Percentiles rank a stretch among this genome's conserved stretches.
Evolutionary conservation across 2,888 invertebrate species (phyloP).

Genomic region (Leptinotarsa rubiginosa): DNA sequence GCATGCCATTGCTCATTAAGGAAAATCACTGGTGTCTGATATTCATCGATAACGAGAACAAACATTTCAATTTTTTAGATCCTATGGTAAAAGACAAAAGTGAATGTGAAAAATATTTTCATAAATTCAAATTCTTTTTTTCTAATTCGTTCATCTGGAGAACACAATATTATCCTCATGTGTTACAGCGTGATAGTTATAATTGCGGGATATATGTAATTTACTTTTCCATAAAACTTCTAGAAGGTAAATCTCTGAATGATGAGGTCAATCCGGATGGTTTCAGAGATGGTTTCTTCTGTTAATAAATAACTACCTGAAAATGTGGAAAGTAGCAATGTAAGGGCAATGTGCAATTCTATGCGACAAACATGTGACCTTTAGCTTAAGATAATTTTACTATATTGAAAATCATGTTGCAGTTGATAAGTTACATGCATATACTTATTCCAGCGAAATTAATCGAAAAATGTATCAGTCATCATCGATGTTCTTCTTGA

Average conservation of each 20-base stretch:
- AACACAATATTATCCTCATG: background rate
- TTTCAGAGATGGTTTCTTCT: background rate
- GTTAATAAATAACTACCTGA: background rate
- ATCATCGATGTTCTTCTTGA: too few relatives aligned
- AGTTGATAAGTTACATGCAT: too few relatives aligned
- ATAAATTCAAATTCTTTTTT: background rate
- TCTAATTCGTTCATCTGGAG: background rate
- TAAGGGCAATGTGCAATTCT: background rate
- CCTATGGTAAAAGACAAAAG: background rate
- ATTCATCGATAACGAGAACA: background rate
- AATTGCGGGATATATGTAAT: background rate
- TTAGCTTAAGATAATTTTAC: background rate
- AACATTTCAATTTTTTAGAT: background rate
- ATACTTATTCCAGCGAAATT: too few relatives aligned
- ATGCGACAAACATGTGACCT: background rate
- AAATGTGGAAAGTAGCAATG: background rate
- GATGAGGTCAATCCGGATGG: background rate
- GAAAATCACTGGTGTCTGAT: constrained; percentile 1
- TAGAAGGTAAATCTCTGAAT: background rate
- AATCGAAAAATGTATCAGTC: too few relatives aligned
- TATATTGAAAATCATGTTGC: too few relatives aligned
- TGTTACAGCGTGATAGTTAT: background rate
- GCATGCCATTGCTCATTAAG: background rate
- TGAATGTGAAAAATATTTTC: background rate
- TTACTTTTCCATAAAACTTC: background rate